These are phyloP conservation scores for Gymnothorax javanicus DNA, from an alignment of 2,797 vertebrate genomes.

Conservation along the genomic window DNA sequence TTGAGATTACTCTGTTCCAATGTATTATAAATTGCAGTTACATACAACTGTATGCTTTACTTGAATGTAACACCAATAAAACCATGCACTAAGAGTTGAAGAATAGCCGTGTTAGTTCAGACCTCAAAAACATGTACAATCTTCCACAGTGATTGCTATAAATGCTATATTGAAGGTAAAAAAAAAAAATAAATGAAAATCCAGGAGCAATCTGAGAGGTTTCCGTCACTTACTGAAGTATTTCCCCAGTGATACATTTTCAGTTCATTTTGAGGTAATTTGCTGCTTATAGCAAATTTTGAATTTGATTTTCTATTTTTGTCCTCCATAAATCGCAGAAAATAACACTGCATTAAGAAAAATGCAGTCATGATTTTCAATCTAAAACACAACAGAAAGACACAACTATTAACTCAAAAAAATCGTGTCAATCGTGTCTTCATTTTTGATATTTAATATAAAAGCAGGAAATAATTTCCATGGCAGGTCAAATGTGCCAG, in stretches of 20 bases:
- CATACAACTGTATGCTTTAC: neutral
- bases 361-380: neutral
- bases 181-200: neutral
- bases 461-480: neutral
- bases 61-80: neutral
- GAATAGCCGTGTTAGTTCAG: neutral
- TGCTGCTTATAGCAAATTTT: neutral
- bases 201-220: neutral
- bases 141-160: neutral
- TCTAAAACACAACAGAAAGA: neutral
- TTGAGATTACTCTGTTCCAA: neutral
- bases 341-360: neutral
- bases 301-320: neutral
- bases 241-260: neutral
- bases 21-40: neutral
- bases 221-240: neutral
- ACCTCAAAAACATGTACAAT: neutral
- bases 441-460: neutral
- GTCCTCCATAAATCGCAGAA: neutral
- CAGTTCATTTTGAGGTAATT: neutral
- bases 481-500: neutral
- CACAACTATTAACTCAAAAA: neutral
- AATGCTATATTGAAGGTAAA: neutral
- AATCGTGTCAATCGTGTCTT: neutral
- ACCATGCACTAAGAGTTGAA: neutral